Base-by-base conservation (phyloP, 2,888 invertebrate genomes). In the Cataglyphis albicans region DNA sequence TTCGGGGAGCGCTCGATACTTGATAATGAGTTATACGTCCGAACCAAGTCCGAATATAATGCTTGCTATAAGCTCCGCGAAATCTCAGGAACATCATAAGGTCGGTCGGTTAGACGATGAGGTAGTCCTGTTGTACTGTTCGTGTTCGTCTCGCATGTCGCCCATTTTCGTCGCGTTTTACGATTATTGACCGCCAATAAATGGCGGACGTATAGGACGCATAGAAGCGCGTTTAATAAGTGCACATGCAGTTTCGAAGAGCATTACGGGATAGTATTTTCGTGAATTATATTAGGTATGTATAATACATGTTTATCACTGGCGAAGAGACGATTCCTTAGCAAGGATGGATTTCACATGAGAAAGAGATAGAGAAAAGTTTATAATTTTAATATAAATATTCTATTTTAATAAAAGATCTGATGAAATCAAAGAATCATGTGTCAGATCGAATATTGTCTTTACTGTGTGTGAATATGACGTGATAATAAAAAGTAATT, bases 181-280 rank as follows among this genome's bases (percentile, higher is more conserved):
- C 41, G 76, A 57, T 78, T 78, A 78, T 78, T 78, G 32, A 57
- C 41, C 21, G 41, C 41, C 32, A 52, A 68, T 70, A 78, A 78
- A 78, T 41, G 57, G 35, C 38, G 9, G 15, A 55, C 12, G 15
- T 75, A 52, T 38, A 29, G 32, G 12, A 44, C 18, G 25, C 18
- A n/a, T 65, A 75, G 12, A 18, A 63, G 10, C 25, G 52, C 18
- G 65, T 65, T 65, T 75, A 64, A 6, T 61, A 29, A 73, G 59
- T 64, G 48, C 6, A 35, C 7, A 3, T 63, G 25, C 21, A 12
- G 12, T 52, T 65, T 75, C 35, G 52, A 4, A 9, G 18, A 52
- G 29, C 25, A 15, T 38, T 38, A 65, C 18, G 10, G 15, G n/a
- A 38, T n/a, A 52, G 52, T 35, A 38, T 75, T 64, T 75, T 64